Evolutionary conservation across 2,797 vertebrate genomes (phyloP), one percentile per base, ranked within the genome.

Genomic region (Acanthis flammea): DNA sequence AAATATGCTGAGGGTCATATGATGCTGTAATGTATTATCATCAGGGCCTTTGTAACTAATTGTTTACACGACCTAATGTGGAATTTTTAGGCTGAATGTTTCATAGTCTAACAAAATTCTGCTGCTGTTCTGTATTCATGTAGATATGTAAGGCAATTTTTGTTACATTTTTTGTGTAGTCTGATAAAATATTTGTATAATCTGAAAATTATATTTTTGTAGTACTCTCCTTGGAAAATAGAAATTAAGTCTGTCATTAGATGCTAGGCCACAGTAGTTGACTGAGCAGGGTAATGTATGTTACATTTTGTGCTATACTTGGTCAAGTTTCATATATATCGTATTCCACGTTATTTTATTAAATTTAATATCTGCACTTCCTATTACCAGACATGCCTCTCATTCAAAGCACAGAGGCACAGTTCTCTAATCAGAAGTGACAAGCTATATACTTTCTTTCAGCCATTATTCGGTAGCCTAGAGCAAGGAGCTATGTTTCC

Each of bases 361-460:
- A 99, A 98, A 98, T 98, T 98, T 98, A 99, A 99, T 99, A 98
- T 98, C 98, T 98, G 97, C 98, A 99, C 98, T 98, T 99, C 98
- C 98, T 98, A 99, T 99, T 99, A 99, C 98, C 98, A 97, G 98
- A 97, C 98, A 97, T 98, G 98, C 98, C 98, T 98, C 98, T 99
- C 99, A 98, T 98, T 99, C 99, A 99, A 98, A 98, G 98, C 98
- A 97, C 99, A 98, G 98, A 97, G 98, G 98, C 98, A 97, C 98
- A 98, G 98, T 96, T 98, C 98, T 98, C 99, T 99, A 99, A 99
- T 99, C 98, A 98, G 98, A 99, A 99, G 98, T 99, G 99, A 99
- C 99, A 99, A 98, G 97, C 98, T 98, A 99, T 99, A 98, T 98
- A 99, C 99, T 99, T 98, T 98, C 98, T 98, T 98, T 98, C 98